These are phyloP conservation scores for Enteromius viviparus DNA, from an alignment of 2,797 vertebrate genomes.

Conservation along the genomic window DNA sequence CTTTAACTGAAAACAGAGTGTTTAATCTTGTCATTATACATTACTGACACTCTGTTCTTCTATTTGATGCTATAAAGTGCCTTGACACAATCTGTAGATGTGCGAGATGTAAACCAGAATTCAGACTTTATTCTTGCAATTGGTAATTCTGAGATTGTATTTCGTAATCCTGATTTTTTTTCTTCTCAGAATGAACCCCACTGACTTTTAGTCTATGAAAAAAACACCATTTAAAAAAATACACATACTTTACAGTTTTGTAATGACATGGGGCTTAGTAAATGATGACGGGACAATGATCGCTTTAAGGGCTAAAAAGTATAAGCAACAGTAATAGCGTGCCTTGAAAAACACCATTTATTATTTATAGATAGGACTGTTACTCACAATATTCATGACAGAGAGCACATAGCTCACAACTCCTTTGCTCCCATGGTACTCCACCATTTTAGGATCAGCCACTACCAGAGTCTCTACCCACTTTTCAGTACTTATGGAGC, in stretches of 20 bases:
- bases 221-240: not conserved
- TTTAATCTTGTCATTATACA: too few relatives aligned
- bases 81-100: too few relatives aligned
- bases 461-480: slow-evolving; percentile 98
- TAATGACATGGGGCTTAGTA: not conserved
- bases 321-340: not conserved
- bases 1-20: too few relatives aligned
- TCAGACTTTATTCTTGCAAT: too few relatives aligned
- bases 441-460: slow-evolving; percentile 94
- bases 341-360: not conserved
- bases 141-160: too few relatives aligned
- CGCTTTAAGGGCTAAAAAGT: not conserved
- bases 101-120: too few relatives aligned
- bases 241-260: not conserved
- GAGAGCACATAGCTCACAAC: slow-evolving; percentile 92
- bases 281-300: not conserved
- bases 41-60: too few relatives aligned
- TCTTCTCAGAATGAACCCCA: not conserved
- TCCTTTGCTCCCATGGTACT: slow-evolving; percentile 85
- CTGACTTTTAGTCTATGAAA: not conserved
- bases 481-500: slow-evolving; percentile 93
- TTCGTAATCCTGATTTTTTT: too few relatives aligned
- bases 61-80: too few relatives aligned
- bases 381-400: slow-evolving; percentile 97
- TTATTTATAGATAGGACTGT: not conserved